A percentile compares a stretch with the other conserved stretches of the same genome.
These are phyloP conservation scores for Eilema sororculum DNA, from an alignment of 2,888 invertebrate genomes.

Conservation along the genomic window DNA sequence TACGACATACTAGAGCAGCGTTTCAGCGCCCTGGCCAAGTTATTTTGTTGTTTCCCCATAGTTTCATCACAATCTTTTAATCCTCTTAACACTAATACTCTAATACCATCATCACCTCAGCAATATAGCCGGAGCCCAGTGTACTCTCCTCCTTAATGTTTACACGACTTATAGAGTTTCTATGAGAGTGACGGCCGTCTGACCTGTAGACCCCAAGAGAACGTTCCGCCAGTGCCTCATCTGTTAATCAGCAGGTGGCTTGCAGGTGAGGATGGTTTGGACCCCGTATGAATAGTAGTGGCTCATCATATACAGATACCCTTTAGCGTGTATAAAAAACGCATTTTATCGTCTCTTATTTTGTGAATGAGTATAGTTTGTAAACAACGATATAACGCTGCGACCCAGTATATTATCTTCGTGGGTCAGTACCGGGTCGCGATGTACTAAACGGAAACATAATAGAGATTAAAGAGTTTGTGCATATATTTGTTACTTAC, in stretches of 20 bases:
- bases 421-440: background rate
- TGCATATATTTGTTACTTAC: slow-evolving; percentile 52
- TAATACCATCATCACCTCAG: no score
- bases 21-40: background rate
- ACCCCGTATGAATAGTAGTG: no score
- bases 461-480: background rate
- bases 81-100: no score
- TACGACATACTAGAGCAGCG: background rate
- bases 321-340: no score
- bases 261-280: background rate
- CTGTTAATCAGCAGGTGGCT: background rate
- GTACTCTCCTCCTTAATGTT: no score
- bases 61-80: no score
- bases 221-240: background rate
- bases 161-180: no score
- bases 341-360: no score
- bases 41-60: no score
- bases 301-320: no score
- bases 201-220: background rate
- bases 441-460: background rate
- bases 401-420: background rate
- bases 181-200: background rate
- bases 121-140: no score
- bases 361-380: background rate
- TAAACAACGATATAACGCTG: background rate